phyloP scores from a whole-genome alignment of 1,140 invertebrate genomes.

The Psilanteris sp. region DNA sequence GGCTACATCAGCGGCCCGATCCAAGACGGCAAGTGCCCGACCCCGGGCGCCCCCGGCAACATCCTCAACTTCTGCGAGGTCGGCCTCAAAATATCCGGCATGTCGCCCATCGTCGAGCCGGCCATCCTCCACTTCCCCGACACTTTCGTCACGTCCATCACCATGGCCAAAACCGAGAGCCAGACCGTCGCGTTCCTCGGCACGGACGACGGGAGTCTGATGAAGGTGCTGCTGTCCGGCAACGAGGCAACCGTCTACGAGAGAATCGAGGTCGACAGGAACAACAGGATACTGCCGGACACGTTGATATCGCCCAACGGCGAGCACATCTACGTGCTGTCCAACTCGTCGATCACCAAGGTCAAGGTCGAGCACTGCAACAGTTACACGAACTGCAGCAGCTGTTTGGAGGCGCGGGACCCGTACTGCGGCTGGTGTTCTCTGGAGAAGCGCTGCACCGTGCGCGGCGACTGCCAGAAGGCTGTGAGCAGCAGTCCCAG shows the following conservation, averaged over 20 bases:
- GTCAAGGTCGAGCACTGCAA: constrained; percentile 95
- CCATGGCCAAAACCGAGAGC: constrained; percentile 89
- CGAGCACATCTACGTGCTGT: constrained; percentile 87
- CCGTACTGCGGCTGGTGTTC: constrained; percentile 99
- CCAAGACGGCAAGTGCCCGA: constrained; percentile 92
- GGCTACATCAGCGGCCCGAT: constrained; percentile 95
- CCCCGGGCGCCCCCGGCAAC: constrained; percentile 91
- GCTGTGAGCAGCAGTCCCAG: constrained; percentile 91
- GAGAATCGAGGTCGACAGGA: constrained; percentile 85
- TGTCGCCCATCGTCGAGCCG: constrained; percentile 87
- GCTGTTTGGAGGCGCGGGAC: constrained; percentile 94
- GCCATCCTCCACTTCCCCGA: constrained; percentile 89
- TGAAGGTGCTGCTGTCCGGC: constrained; percentile 88
- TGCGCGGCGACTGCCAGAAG: constrained; percentile 92
- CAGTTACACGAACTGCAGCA: constrained; percentile 92
- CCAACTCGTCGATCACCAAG: constrained; percentile 89
- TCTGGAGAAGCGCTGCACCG: constrained; percentile 94
- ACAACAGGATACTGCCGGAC: constrained; percentile 89
- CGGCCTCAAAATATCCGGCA: constrained; percentile 94
- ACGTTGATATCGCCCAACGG: constrained; percentile 88
- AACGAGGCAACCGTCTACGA: constrained; percentile 87
- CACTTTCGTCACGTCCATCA: constrained; percentile 89
- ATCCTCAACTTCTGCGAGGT: constrained; percentile 95
- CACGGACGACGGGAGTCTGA: constrained; percentile 87
- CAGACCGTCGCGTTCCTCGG: constrained; percentile 96